Evolutionary conservation across 2,888 invertebrate genomes (phyloP), one percentile per base, ranked within the genome.

Genomic region (Athalia rosae): DNA sequence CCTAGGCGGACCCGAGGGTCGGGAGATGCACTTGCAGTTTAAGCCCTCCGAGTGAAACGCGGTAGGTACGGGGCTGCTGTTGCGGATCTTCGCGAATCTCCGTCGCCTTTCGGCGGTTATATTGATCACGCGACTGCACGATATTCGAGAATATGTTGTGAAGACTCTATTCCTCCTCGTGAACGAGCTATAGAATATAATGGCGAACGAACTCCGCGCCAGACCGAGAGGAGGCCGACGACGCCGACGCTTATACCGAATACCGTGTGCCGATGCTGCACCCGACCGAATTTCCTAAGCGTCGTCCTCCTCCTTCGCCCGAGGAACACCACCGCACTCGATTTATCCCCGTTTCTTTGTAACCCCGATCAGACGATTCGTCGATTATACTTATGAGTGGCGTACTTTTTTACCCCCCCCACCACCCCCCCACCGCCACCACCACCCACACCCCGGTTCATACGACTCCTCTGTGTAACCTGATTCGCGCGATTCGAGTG

Each of bases 91-190:
- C 87, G 87, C 87, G 86, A 82, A 83, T 85, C 86, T 87, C 84
- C 87, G 87, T 83, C 80, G 77, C 78, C 76, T 80, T 79, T 87
- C 88, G 88, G 88, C 79, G 84, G 85, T 88, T 85, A 87, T 88
- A 88, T 88, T 85, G 88, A 88, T 88, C 88, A 88, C 86, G 88
- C 86, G 84, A 84, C 83, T 83, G 84, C 85, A 85, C 85, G 85
- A 84, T 86, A 86, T 86, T 86, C 85, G 84, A 83, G 86, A 83
- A 84, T 84, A 85, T 83, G 83, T 84, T 82, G 82, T 81, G 79
- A 81, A 82, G 81, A 81, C 82, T 83, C 83, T 83, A 84, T 85
- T 78, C 85, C 28, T 28, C 28, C 28, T 28, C 28, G 28, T 28
- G 28, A 28, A 80, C 81, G n/a, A n/a, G 83, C 83, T 82, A 83